Base-by-base conservation (phyloP, 1,140 invertebrate species). In the Drosophila triauraria region DNA sequence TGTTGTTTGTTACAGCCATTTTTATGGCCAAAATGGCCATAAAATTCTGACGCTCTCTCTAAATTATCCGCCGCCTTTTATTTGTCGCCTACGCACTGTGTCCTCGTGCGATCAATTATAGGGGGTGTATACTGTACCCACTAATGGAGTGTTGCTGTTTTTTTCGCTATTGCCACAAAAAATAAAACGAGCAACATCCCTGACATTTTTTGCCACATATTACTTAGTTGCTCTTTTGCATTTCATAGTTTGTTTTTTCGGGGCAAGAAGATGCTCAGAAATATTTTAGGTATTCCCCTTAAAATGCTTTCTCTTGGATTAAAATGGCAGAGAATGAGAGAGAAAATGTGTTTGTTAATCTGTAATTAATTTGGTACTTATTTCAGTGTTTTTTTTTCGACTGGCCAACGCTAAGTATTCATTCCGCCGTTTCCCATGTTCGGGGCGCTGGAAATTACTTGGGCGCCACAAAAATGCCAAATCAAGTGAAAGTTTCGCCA, bases 1-100 rank as follows among this genome's bases (percentile, higher is more conserved):
- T 88, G 83, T 88, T 87, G 83, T 88, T 71, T 87, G 83, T 78
- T 68, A 84, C 80, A 83, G 50, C 77, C 70, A 87, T 78, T 87
- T 87, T 87, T 87, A 87, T 88, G 84, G 87, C 42, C 72, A 65
- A 78, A 83, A 76, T 84, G 80, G 72, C 82, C 84, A 79, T 87
- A 88, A 87, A 87, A 87, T 46, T 83, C 50, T 75, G 76, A 56
- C 48, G 46, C 44, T 61, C 46, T 70, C 44, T 46, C 50, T 47
- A 25, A 50, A 48, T 42, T 46, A 43, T 69, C 50, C 53, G 46
- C 42, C 53, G 27, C 42, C 60, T 50, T 46, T 61, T 50, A 58
- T 54, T 64, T 64, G 62, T 61, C 75, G 72, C 63, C 63, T 82
- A 71, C 50, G 35, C 80, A 74, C 68, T 64, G 76, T 64, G 76